Base-by-base conservation (phyloP, 2,888 invertebrate species). In the Ditula angustiorana region DNA sequence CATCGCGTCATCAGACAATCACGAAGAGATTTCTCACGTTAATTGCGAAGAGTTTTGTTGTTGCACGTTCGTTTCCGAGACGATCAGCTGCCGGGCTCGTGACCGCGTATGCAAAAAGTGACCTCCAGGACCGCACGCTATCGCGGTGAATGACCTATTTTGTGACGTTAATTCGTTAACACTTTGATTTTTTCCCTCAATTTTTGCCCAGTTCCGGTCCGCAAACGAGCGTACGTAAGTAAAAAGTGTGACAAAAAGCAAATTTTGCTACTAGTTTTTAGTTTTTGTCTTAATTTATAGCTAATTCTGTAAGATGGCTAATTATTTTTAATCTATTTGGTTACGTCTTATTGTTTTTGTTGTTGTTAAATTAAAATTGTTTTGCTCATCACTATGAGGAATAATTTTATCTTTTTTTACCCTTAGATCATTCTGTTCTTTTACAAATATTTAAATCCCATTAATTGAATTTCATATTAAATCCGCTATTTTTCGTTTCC, bases 101-200 rank as follows among this genome's bases (percentile, higher is more conserved):
- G 61, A 67, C 64, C 67, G 66, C 56, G 58, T 68, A 67, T 67
- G 69, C 71, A 75, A 78, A 79, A 81, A 81, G 67, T 72, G 78
- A 81, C 85, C 87, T 86, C 83, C 78, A 71, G 58, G 59, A 71
- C 69, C 70, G 71, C 67, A 70, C 70, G 70, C 72, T 69, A 70
- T n/a, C n/a, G 67, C 71, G 85, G 85, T 87, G 78, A 86, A 86
- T 66, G 83, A 87, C 80, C 85, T 76, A 83, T 80, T 81, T 84
- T 74, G 72, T 75, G 71, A 74, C 41, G 19, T 16, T 58, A 52
- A 46, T 64, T n/a, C 19, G 52, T 21, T 21, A n/a, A 53, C 21
- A 11, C 21, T 1, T 13, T 1, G n/a, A 21, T 41, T 55, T 55
- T 41, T 64, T 52, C 33, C n/a, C 35, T 5, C 7, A 55, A 19